Conservation (phyloP, 2,797 vertebrate genomes). For the Poeciliopsis infans region DNA sequence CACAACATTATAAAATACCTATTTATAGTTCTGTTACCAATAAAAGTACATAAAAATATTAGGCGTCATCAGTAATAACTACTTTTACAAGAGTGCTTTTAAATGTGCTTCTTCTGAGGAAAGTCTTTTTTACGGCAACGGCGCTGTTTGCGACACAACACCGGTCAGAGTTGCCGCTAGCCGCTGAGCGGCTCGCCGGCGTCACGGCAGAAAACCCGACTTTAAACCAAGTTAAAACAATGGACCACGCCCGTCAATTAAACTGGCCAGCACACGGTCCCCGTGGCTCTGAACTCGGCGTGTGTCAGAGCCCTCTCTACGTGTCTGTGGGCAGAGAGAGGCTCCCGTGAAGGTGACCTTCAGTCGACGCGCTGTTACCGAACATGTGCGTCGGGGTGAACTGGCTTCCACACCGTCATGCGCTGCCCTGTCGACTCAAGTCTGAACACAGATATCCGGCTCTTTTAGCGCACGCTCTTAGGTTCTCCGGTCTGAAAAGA, state of each 20-base stretch:
- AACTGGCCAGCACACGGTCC: fast-evolving
- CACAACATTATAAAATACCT: not conserved
- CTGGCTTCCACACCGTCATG: not conserved
- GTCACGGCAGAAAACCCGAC: not conserved
- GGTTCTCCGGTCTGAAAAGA: not conserved
- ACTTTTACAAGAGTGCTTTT: not conserved
- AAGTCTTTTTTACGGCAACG: not conserved
- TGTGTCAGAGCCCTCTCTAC: conserved; percentile 19
- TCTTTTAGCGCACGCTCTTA: not conserved
- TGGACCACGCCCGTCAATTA: fast-evolving
- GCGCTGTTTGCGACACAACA: not conserved
- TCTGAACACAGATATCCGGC: not conserved
- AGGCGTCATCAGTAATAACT: not conserved
- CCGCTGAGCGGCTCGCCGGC: not conserved
- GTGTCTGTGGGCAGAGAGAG: conserved; percentile 45
- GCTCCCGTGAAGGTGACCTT: conserved; percentile 88
- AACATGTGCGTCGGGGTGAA: conserved; percentile 72
- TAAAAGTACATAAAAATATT: not conserved
- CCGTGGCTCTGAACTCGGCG: fast-evolving
- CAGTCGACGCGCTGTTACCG: conserved; percentile 70
- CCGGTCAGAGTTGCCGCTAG: too few relatives aligned
- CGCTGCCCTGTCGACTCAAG: fast-evolving
- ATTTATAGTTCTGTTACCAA: not conserved
- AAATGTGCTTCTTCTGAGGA: not conserved
- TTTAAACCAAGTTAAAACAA: fast-evolving